Evolutionary conservation across 2,797 vertebrate genomes (phyloP), one percentile per base, ranked within the genome.

Genomic region (Acrossocheilus wenchowensis): DNA sequence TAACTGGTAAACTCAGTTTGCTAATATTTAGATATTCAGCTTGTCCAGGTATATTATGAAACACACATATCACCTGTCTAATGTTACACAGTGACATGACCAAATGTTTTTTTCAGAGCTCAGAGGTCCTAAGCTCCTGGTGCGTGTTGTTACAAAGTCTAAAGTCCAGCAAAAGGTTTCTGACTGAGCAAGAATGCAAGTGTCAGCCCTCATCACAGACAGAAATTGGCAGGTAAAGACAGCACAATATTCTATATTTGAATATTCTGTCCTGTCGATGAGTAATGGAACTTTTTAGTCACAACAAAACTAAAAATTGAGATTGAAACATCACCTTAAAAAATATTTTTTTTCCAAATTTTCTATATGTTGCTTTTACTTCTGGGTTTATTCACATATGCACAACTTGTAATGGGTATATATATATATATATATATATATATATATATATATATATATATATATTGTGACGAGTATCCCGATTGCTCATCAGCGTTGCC

Each of bases 131-230:
- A 71, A 69, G 66, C 66, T 19, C 6, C 14, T 69, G 66, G 66
- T 39, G 66, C 21, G 69, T 41, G 69, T 71, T 71, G 39, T 41
- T 41, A 72, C 39, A 72, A 21, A 39, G 39, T 10, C 39, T 71
- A 71, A 71, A 71, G 69, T 36, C 8, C 69, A 43, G 36, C 69
- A 71, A 43, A 72, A 43, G 39, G 17, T 41, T 23, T 71, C 68
- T 41, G 68, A 71, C 39, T 71, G 3, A 23, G 68, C 36, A 71
- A 71, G 15, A 71, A 23, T 71, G 39, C 39, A 71, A 43, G 68
- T 71, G 36, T 71, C 7, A 41, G 36, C 7, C 68, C 68, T 71
- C 39, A 71, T 71, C 68, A 71, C 68, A 71, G 68, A 71, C 21
- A 71, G 36, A 71, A 71, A 71, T 71, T 36, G 3, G 68, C 36